Evolutionary conservation across 2,797 vertebrate genomes (phyloP), one percentile per base, ranked within the genome.

Genomic region (Phoeniculus purpureus): DNA sequence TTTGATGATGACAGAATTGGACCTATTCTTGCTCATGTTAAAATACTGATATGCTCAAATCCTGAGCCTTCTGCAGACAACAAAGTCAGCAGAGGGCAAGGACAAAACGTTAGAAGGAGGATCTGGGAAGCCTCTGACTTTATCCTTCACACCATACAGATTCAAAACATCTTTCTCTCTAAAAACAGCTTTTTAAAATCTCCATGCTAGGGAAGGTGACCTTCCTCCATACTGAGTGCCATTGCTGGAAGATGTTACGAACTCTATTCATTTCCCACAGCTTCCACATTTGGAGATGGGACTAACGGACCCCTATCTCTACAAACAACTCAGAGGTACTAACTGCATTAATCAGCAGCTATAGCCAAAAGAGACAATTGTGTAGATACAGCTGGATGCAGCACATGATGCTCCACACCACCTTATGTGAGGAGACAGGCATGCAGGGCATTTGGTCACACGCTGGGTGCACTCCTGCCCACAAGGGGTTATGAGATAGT

Each of bases 401-500:
- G 78, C 18, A 59, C 22, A n/a, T 0, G 15, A 37, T 64, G n/a
- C 50, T 71, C n/a, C 74, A 43, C 15, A 15, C 4, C 0, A 2
- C 7, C 23, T 37, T 31, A 31, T 1, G 26, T 40, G 80, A 86
- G 72, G 17, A 48, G 66, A 34, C 10, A 58, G 59, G 55, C 59
- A 68, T 0, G 2, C n/a, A 15, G 54, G 31, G 40, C 29, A 17
- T 11, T 13, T 2, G 54, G 62, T 37, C 70, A 58, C 70, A 34
- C 1, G 16, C 27, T 1, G 21, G 21, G 26, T 7, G 23, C 34
- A 29, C 32, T 62, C 11, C 65, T 74, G 54, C n/a, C 47, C 76
- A 22, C 0, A 18, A 51, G 34, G 1, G 5, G n/a, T 29, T 54
- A 4, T 7, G 5, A 4, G 2, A 50, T 0, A 31, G 37, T 0